Conservation (phyloP, 2,888 invertebrate species). For the Drosophila tanythrix region DNA sequence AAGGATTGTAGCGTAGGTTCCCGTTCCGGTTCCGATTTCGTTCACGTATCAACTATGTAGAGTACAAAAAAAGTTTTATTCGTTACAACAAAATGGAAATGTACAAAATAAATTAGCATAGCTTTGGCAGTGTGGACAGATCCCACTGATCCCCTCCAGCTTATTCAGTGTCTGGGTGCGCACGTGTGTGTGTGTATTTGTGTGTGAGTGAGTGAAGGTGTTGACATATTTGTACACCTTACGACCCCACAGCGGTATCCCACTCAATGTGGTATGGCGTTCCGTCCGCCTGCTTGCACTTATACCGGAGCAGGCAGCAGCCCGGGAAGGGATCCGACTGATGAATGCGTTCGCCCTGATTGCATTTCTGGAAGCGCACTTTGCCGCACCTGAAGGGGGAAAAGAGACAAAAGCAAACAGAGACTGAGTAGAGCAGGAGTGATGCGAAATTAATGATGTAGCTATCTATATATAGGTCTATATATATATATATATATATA, state of each 20-base stretch:
- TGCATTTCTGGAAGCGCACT: constrained; percentile 78
- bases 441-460: constrained; percentile 9
- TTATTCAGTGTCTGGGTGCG: not conserved
- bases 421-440: not conserved
- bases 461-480: not conserved
- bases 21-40: not conserved
- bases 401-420: not conserved
- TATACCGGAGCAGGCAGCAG: constrained; percentile 82
- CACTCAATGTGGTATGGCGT: constrained; percentile 78
- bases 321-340: constrained; percentile 79
- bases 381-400: constrained; percentile 75
- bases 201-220: too few relatives aligned
- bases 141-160: not conserved
- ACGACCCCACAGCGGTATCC: constrained; percentile 55
- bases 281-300: constrained; percentile 78
- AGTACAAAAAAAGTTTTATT: constrained; percentile 36
- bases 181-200: not conserved
- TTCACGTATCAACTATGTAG: not conserved
- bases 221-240: not conserved
- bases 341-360: constrained; percentile 81
- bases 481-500: too few relatives aligned
- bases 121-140: constrained; percentile 19
- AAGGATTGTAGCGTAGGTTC: not conserved
- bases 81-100: constrained; percentile 43
- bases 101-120: constrained; percentile 60